These are phyloP conservation scores for Aculops lycopersici DNA, from an alignment of 1,140 invertebrate genomes.

Conservation along the genomic window DNA sequence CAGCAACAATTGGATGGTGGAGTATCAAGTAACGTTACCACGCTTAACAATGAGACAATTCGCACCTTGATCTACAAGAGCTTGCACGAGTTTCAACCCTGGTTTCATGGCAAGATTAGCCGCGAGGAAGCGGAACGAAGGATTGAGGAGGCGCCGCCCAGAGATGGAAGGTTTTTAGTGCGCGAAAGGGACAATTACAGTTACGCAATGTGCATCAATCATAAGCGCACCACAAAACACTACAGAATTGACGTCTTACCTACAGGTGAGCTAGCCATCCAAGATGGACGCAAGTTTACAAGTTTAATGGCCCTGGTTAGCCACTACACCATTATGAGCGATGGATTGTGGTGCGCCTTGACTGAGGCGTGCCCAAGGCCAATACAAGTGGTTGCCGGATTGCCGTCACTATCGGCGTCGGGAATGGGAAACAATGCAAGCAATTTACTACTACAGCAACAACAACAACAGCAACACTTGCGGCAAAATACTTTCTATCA, in stretches of 20 bases:
- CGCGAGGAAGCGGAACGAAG: constrained; percentile 11
- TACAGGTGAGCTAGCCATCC: constrained; percentile 15
- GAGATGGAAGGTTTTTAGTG: constrained; percentile 14
- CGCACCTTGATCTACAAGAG: constrained; percentile 12
- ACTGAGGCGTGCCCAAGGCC: constrained; percentile 11
- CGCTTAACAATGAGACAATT: neutral
- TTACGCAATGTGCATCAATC: constrained; percentile 19
- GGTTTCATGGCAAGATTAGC: constrained; percentile 12
- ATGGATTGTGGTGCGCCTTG: constrained; percentile 13
- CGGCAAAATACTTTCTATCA: constrained; percentile 1
- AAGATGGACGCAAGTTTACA: constrained; percentile 20
- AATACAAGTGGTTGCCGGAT: neutral
- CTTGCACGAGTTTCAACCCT: constrained; percentile 13
- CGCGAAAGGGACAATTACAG: constrained; percentile 13
- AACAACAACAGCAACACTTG: constrained; percentile 1
- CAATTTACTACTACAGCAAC: constrained; percentile 4
- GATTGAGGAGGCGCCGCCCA: constrained; percentile 11
- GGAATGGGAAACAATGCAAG: neutral
- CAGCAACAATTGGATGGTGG: too few relatives aligned
- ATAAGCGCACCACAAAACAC: constrained; percentile 16
- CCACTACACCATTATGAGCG: constrained; percentile 13
- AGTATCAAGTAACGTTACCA: too few relatives aligned
- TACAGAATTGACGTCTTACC: constrained; percentile 18
- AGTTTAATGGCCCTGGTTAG: constrained; percentile 17
- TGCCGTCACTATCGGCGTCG: constrained; percentile 1